These are phyloP conservation scores for Rhinichthys osculus DNA, from an alignment of 2,797 vertebrate species.

Conservation along the genomic window DNA sequence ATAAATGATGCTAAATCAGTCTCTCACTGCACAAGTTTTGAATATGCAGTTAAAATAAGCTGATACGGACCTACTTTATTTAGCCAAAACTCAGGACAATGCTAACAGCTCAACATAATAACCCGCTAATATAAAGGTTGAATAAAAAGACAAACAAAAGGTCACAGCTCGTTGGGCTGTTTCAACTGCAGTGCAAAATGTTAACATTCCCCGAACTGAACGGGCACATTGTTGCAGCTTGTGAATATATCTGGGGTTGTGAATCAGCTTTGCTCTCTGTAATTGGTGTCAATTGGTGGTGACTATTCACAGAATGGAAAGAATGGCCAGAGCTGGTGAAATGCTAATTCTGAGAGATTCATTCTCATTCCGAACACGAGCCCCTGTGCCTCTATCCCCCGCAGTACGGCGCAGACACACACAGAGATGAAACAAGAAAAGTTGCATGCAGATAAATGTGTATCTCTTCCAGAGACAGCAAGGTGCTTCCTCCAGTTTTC, in stretches of 20 bases:
- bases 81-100: not conserved
- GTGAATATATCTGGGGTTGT: slow-evolving; percentile 44
- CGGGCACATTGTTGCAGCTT: slow-evolving; percentile 1
- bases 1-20: not conserved
- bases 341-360: slow-evolving; percentile 56
- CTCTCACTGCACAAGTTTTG: not conserved
- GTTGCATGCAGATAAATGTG: slow-evolving; percentile 53
- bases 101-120: slow-evolving; percentile 11
- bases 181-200: slow-evolving; percentile 23
- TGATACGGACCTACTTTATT: not conserved
- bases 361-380: slow-evolving; percentile 58
- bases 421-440: slow-evolving; percentile 49
- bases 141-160: slow-evolving; percentile 37
- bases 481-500: slow-evolving; percentile 51
- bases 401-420: slow-evolving; percentile 39
- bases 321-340: slow-evolving; percentile 44
- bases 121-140: not conserved
- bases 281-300: slow-evolving; percentile 54
- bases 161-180: slow-evolving; percentile 25
- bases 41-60: not conserved
- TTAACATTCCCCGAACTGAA: slow-evolving; percentile 33
- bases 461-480: slow-evolving; percentile 37
- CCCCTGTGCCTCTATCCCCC: slow-evolving; percentile 43
- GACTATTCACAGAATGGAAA: slow-evolving; percentile 48
- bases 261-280: slow-evolving; percentile 40